phyloP scores from a whole-genome alignment of 2,113 vertebrate species.

The Coptodon rendalli region DNA sequence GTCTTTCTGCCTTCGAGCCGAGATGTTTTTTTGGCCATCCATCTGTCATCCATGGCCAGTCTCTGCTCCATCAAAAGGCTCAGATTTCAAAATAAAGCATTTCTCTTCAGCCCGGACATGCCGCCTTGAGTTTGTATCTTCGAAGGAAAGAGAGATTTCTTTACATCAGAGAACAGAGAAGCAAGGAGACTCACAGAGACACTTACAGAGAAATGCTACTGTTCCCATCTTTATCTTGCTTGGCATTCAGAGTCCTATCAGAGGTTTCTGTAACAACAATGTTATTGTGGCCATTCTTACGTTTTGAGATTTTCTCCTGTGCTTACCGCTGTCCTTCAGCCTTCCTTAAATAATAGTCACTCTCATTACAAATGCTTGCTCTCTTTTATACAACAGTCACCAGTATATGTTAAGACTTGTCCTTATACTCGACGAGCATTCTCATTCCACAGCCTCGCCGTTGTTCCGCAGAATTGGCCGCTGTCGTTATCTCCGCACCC shows the following conservation, averaged over 20 bases:
- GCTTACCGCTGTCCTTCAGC: background rate
- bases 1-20: background rate
- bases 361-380: background rate
- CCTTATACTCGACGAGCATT: conserved; percentile 1
- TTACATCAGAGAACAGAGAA: conserved; percentile 5
- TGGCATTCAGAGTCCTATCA: conserved; percentile 4
- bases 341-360: conserved; percentile 39
- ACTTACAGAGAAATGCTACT: background rate
- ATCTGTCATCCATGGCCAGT: conserved; percentile 40
- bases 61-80: conserved; percentile 61
- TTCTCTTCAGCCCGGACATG: conserved; percentile 13
- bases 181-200: background rate
- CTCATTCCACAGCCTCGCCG: background rate
- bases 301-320: background rate
- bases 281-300: conserved; percentile 1
- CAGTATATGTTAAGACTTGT: background rate
- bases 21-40: conserved; percentile 33
- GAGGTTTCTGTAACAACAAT: conserved; percentile 6
- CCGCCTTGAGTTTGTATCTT: conserved; percentile 6
- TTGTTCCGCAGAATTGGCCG: conserved; percentile 19
- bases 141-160: background rate
- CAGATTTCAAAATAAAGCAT: conserved; percentile 56
- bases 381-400: background rate
- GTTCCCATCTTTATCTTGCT: background rate
- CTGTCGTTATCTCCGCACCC: conserved; percentile 59